Base-by-base conservation (phyloP, 2,888 invertebrate species). In the Ichneumoninae sp. region DNA sequence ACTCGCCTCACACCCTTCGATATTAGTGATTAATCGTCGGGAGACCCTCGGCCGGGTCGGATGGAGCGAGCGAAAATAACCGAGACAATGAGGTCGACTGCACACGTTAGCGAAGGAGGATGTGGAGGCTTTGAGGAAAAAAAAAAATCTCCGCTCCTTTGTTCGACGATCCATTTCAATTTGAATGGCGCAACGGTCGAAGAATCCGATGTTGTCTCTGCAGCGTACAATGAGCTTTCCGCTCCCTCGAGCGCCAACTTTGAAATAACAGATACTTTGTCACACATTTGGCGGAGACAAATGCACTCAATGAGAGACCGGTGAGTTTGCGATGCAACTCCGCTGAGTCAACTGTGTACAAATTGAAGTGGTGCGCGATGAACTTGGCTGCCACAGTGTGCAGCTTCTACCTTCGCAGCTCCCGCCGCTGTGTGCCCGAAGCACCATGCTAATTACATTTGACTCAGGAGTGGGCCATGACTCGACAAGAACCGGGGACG, bases 381-480 rank as follows among this genome's bases (percentile, higher is more conserved):
- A 79, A 79, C 60, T 71, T 71, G 13, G 22, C 78, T 78, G 65
- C 8, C 19, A 40, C 44, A 16, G 16, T 47, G 47, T 69, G 69
- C 33, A 22, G 44, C 72, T 60, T 80, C 44, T 70, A 60, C 71
- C 54, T 60, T 44, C 50, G 30, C 57, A 60, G 80, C 82, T 75
- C 36, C 52, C 70, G 77, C 68, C n/a, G 71, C 66, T 44, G 83
- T 88, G 86, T 86, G 86, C 71, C 88, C 87, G 88, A 70, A 86
- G 88, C 87, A 82, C 87, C 82, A 85, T 86, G 88, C 88, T 91
- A 90, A 90, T 91, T 90, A 89, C 88, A 90, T 89, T 89, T 87
- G 87, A 88, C 87, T 86, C 87, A 74, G 86, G 86, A 88, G 85
- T 85, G 86, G 86, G 86, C 87, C 85, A 86, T 86, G 89, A 86